phyloP scores from a whole-genome alignment of 2,888 invertebrate species.

The Calliopum simillimum region DNA sequence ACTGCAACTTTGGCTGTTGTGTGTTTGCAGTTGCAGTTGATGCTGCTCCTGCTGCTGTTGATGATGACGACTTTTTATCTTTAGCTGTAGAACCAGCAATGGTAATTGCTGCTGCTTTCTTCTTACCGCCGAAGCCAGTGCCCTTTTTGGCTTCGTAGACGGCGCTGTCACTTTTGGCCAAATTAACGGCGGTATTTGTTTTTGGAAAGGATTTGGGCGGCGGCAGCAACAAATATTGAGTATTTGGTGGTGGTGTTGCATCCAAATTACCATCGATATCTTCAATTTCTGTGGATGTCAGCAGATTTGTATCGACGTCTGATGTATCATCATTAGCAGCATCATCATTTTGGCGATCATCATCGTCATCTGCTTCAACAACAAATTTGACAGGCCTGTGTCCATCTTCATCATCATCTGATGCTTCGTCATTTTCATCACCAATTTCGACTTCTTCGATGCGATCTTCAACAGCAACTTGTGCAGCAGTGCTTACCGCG shows the following conservation, averaged over 20 bases:
- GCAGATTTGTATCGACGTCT: neutral
- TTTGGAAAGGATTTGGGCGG: neutral
- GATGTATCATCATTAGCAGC: conserved; percentile 42
- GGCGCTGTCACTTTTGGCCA: conserved; percentile 22
- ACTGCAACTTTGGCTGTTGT: conserved; percentile 35
- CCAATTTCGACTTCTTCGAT: conserved; percentile 60
- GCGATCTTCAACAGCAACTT: conserved; percentile 53
- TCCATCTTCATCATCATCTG: conserved; percentile 47
- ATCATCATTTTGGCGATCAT: conserved; percentile 41
- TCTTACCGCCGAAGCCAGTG: neutral
- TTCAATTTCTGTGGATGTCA: conserved; percentile 33
- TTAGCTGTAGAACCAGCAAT: neutral
- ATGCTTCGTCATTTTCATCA: conserved; percentile 51
- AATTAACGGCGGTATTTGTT: neutral
- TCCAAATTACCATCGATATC: conserved; percentile 42
- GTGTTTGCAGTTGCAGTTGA: conserved; percentile 43
- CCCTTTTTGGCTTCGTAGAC: conserved; percentile 6
- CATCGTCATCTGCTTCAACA: conserved; percentile 47
- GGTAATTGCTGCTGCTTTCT: neutral
- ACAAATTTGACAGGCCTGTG: conserved; percentile 39
- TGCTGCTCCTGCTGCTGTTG: conserved; percentile 43
- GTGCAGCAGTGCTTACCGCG: conserved; percentile 11
- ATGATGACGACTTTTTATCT: neutral
- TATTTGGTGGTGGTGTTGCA: conserved; percentile 31
- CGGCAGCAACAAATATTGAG: neutral